phyloP scores from a whole-genome alignment of 2,113 vertebrate species.

The Neodon shergylaensis region DNA sequence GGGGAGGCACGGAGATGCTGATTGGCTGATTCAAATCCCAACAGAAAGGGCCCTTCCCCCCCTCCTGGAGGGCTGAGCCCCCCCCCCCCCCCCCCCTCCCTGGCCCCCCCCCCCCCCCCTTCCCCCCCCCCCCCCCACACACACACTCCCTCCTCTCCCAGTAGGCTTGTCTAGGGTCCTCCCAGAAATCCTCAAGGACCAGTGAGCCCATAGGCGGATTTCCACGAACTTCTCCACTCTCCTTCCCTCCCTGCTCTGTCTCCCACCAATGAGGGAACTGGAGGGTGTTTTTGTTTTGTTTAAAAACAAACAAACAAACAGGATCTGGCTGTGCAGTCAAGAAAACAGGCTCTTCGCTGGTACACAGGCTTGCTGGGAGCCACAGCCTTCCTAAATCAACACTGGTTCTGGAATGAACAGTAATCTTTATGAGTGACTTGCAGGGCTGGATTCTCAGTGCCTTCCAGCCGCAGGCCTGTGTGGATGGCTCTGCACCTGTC shows the following conservation, averaged over 20 bases:
- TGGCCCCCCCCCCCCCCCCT: background rate
- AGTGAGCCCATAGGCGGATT: background rate
- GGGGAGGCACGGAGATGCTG: background rate
- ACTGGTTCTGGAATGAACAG: background rate
- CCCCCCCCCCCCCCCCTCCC: background rate
- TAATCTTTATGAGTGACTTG: background rate
- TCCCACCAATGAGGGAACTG: background rate
- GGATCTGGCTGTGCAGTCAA: fast-evolving
- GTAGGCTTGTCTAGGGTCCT: background rate
- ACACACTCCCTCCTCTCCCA: background rate
- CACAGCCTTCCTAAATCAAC: background rate
- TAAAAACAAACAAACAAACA: background rate
- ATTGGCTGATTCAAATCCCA: slow-evolving; percentile 79
- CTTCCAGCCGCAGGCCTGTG: background rate
- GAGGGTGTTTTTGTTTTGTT: background rate
- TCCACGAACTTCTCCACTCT: background rate
- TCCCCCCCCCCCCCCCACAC: too few species aligned
- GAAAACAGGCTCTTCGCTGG: background rate
- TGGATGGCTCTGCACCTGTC: background rate
- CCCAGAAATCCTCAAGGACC: background rate
- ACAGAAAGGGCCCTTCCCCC: slow-evolving; percentile 54
- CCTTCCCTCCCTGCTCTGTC: background rate
- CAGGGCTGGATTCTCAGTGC: background rate
- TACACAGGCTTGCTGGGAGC: fast-evolving
- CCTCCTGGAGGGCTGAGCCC: background rate